These are phyloP conservation scores for Gonatopus flavifemur DNA, from an alignment of 1,140 invertebrate species.

Conservation along the genomic window DNA sequence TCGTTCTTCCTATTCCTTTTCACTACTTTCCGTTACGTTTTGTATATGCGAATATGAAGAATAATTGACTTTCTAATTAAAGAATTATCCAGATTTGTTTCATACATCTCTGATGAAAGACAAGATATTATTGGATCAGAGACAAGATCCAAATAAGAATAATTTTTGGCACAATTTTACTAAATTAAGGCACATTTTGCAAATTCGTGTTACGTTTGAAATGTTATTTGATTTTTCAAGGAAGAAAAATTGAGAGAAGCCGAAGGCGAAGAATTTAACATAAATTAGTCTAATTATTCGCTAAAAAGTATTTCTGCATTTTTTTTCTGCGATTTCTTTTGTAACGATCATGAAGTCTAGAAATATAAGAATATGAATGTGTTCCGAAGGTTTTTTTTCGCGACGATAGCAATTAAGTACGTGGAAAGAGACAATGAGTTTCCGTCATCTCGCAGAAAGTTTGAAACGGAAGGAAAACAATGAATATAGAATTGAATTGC, in stretches of 20 bases:
- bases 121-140: too few species aligned
- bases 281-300: background rate
- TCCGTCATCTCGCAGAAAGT: background rate
- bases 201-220: background rate
- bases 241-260: background rate
- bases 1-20: too few species aligned
- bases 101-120: too few species aligned
- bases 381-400: background rate
- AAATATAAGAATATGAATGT: background rate
- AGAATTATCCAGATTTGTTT: too few species aligned
- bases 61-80: too few species aligned
- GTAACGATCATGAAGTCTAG: background rate
- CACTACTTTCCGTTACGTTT: too few species aligned
- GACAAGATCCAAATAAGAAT: too few species aligned
- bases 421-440: background rate
- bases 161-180: background rate
- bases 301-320: background rate
- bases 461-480: too few species aligned
- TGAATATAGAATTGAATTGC: too few species aligned
- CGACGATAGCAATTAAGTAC: background rate
- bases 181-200: background rate
- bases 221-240: background rate
- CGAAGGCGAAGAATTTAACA: background rate
- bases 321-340: background rate
- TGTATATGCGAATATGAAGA: too few species aligned